Evolutionary conservation across 2,888 invertebrate genomes (phyloP).

Genomic region (Neoitamus cyanurus): DNA sequence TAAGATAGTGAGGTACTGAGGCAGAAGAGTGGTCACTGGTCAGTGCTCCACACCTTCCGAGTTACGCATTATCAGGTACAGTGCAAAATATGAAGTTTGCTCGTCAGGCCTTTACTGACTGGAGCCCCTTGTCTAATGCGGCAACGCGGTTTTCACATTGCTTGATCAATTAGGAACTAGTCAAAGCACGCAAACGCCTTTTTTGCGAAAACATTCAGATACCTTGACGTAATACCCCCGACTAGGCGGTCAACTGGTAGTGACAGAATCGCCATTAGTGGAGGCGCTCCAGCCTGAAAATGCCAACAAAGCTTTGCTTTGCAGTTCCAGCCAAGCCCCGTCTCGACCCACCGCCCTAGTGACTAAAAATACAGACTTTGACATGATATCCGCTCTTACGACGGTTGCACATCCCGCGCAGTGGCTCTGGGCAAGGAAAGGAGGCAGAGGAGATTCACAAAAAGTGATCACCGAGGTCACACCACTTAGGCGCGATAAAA

Average conservation of each 20-base stretch:
- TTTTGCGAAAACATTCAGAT: neutral
- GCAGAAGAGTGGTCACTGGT: neutral
- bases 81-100: neutral
- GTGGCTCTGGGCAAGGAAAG: neutral
- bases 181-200: neutral
- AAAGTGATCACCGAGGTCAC: conserved; percentile 4
- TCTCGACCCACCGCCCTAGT: neutral
- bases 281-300: too few relatives aligned
- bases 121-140: neutral
- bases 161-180: neutral
- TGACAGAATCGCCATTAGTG: too few relatives aligned
- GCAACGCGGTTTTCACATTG: neutral
- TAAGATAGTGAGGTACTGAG: neutral
- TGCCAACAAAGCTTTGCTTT: too few relatives aligned
- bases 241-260: neutral
- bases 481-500: neutral
- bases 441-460: neutral
- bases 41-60: neutral
- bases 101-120: neutral
- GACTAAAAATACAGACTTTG: conserved; percentile 17
- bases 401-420: neutral
- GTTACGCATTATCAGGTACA: neutral
- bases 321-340: neutral
- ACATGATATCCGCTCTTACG: conserved; percentile 11
- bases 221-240: neutral